phyloP scores from a whole-genome alignment of 1,140 invertebrate genomes.

The Drosophila ambigua region DNA sequence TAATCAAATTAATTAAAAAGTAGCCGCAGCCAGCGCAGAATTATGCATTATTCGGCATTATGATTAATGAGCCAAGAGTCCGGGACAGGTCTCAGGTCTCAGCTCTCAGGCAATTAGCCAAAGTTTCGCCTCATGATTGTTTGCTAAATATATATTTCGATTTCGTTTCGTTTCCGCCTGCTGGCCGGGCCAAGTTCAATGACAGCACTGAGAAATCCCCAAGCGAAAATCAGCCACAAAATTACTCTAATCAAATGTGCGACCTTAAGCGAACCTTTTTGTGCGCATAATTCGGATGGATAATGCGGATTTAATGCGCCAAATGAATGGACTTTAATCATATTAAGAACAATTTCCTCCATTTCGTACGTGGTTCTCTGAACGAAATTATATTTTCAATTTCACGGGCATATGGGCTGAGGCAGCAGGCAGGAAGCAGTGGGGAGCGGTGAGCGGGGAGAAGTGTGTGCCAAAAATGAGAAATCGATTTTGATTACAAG shows the following conservation, averaged over 20 bases:
- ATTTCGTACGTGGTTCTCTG: constrained; percentile 43
- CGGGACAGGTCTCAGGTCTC: constrained; percentile 10
- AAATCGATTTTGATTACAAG: constrained; percentile 55
- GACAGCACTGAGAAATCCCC: constrained; percentile 23
- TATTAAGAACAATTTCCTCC: constrained; percentile 67
- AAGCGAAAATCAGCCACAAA: constrained; percentile 14
- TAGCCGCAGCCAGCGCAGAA: constrained; percentile 38
- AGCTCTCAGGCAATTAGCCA: constrained; percentile 29
- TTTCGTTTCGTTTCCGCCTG: constrained; percentile 56
- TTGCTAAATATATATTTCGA: constrained; percentile 45
- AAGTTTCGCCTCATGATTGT: constrained; percentile 14
- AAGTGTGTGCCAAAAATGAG: constrained; percentile 47
- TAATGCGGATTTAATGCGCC: too few species aligned
- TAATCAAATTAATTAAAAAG: constrained; percentile 79
- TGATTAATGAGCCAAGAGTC: constrained; percentile 60
- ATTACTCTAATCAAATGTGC: constrained; percentile 73
- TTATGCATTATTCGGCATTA: constrained; percentile 18
- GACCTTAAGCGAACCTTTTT: constrained; percentile 62
- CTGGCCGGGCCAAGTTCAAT: constrained; percentile 43
- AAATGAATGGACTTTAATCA: constrained; percentile 79
- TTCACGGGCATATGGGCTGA: neutral
- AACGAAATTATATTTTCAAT: constrained; percentile 53
- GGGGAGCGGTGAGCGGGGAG: neutral
- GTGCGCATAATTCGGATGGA: constrained; percentile 28
- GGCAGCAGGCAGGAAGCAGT: neutral